Base-by-base conservation (phyloP, 2,113 vertebrate genomes). In the Apteryx owenii region DNA sequence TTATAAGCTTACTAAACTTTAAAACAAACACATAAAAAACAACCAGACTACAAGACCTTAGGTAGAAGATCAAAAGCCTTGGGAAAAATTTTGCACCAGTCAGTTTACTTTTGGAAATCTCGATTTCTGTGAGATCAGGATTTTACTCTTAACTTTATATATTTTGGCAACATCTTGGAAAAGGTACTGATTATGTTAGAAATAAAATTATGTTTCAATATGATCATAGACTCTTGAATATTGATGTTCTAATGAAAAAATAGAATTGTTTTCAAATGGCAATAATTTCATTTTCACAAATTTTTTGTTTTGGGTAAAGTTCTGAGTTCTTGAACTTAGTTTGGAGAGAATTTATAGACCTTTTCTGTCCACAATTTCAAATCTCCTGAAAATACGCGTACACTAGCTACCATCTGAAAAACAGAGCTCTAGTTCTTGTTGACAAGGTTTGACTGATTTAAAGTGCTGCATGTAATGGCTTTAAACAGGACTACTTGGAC, bases 311-410 rank as follows among this genome's bases (percentile, higher is more conserved):
- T 65, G 75, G 53, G 23, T 33, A 9, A 90, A 81, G 40, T 75
- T 88, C 76, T 88, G 31, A 65, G 61, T 61, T 79, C 60, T 71
- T 79, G 26, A 44, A 48, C 46, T 58, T 7, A 6, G 22, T 92
- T 86, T 50, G 90, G 73, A 97, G 44, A 89, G 44, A 95, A 93
- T 91, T 93, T 87, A 93, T 26, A 54, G 33, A 76, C 25, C 44
- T 88, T 68, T 73, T 75, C 90, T 86, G 82, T 75, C 60, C 46
- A 71, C 38, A 62, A 71, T 83, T 95, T 80, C 54, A 94, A 82
- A 85, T 22, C 22, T 58, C 44, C 44, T 60, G n/a, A 82, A 92
- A 91, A 89, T n/a, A 10, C 33, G 50, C 77, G 66, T 58, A 81
- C 29, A 62, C 66, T 76, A 93, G 61, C 69, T 84, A 88, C 73